Evolutionary conservation across 2,888 invertebrate genomes (phyloP).

Genomic region (Carcina quercana): DNA sequence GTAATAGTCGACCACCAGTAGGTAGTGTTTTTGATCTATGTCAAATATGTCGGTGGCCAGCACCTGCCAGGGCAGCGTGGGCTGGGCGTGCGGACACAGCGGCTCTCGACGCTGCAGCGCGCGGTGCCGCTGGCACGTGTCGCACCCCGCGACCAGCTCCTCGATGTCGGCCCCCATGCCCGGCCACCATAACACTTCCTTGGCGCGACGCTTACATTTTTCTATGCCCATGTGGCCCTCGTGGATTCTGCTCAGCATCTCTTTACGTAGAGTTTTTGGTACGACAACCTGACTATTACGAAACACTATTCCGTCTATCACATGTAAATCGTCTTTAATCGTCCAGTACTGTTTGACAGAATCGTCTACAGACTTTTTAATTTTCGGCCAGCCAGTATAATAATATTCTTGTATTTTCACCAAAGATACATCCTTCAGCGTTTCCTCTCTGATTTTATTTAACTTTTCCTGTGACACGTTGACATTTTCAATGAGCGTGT

Average conservation of each 20-base stretch:
- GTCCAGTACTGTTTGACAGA: constrained; percentile 3
- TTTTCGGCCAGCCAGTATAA: constrained; percentile 18
- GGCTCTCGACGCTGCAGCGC: constrained; percentile 14
- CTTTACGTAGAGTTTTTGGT: background rate
- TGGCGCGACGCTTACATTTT: constrained; percentile 13
- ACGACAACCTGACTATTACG: constrained; percentile 1
- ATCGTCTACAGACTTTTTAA: constrained; percentile 10
- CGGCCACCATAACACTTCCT: constrained; percentile 16
- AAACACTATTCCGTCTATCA: constrained; percentile 3
- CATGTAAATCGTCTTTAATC: constrained; percentile 1
- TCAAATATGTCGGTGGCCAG: constrained; percentile 5
- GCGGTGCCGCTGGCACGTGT: constrained; percentile 14
- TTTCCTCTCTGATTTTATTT: constrained; percentile 9
- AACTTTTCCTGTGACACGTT: constrained; percentile 13
- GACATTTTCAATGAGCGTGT: constrained; percentile 14
- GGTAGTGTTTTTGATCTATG: background rate
- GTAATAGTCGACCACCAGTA: constrained; percentile 5
- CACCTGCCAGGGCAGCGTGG: constrained; percentile 6
- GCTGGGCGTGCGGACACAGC: constrained; percentile 10
- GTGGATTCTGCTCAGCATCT: constrained; percentile 7
- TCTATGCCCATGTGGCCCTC: constrained; percentile 13
- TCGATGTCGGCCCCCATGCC: constrained; percentile 15
- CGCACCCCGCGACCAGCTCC: constrained; percentile 10
- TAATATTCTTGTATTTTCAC: constrained; percentile 12
- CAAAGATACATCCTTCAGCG: constrained; percentile 7